Evolutionary conservation across 2,888 invertebrate genomes (phyloP), one percentile per base, ranked within the genome.

Genomic region (Tipula confusa): DNA sequence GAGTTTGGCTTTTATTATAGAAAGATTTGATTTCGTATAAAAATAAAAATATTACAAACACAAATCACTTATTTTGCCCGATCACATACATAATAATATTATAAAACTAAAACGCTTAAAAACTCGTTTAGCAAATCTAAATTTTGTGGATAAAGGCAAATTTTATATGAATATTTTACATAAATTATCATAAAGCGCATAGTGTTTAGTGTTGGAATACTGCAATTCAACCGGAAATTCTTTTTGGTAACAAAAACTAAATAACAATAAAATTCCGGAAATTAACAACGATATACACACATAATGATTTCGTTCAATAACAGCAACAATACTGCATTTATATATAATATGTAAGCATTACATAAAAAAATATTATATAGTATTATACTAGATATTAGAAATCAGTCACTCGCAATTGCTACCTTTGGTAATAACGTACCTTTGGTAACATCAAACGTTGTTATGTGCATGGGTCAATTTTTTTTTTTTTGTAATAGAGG

Each of bases 251-350:
- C 64, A 80, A 80, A 15, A 80, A 80, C 13, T 11, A 64, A 1
- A 64, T 24, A 7, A 64, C n/a, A 31, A 80, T 29, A 80, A 80
- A 80, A 29, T 80, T 80, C 80, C 80, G 80, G 80, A 80, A 80
- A 80, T 80, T 80, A 80, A 80, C 15, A 79, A 11, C 79, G 79
- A 24, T 18, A 79, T 79, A 79, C 38, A 38, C 38, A 38, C n/a
- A 38, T n/a, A 13, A 38, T 24, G 48, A 48, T 18, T 48, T 9
- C 48, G 18, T 48, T 48, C 15, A 18, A 48, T 9, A 7, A 18
- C 1, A 18, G 15, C 48, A 24, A 64, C 64, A 64, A 64, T 9
- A 24, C 24, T 13, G 9, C 0, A 64, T 43, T 1, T 43, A 43
- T 43, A n/a, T n/a, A 43, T 43, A 43, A 43, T 36, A 36, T 9